Evolutionary conservation across 30 jellyfish, hydroid and myxozoan species (phyloP), one percentile per base, ranked within the genome.

Genomic region (Morbakka virulenta): DNA sequence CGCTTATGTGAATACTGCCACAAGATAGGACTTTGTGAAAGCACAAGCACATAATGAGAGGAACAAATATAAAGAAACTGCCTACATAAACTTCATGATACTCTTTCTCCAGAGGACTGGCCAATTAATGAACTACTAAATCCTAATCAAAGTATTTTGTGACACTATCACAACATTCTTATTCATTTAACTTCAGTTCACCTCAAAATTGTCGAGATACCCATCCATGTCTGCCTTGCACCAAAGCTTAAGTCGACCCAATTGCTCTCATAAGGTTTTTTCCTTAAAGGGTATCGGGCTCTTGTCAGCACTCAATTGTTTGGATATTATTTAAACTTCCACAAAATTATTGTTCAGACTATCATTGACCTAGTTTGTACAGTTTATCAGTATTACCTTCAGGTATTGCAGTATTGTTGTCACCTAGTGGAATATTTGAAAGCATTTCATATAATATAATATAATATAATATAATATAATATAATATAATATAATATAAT

Each of bases 151-250:
- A 11, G 77, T 23, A 65, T 6, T 28, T 12, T 65, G 52, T 12
- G 26, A 13, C 9, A 4, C 25, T 13, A 24, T 57, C 71, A 57
- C 71, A 57, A n/a, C 24, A 4, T 26, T 22, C 9, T 22, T 9
- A 4, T 41, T 41, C 85, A 69, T 63, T 34, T 74, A 81, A 29
- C 95, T 93, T 52, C 73, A 87, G 50, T 88, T 80, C 32, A 81
- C 47, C 52, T 76, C 82, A 82, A 88, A 81, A 30, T 88, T 88
- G 62, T 76, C 48, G n/a, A 82, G 34, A 78, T 67, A 86, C 24
- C 91, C 96, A 87, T 81, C 97, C 83, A 31, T 80, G 79, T 87
- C 94, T 65, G 96, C 95, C 36, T 80, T 69, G 49, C 52, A 70
- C 94, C 96, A 87, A 28, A 87, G 47, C 66, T 87, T 87, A 78